Conservation (phyloP, 2,797 vertebrate species). For the Yasuhikotakia modesta region DNA sequence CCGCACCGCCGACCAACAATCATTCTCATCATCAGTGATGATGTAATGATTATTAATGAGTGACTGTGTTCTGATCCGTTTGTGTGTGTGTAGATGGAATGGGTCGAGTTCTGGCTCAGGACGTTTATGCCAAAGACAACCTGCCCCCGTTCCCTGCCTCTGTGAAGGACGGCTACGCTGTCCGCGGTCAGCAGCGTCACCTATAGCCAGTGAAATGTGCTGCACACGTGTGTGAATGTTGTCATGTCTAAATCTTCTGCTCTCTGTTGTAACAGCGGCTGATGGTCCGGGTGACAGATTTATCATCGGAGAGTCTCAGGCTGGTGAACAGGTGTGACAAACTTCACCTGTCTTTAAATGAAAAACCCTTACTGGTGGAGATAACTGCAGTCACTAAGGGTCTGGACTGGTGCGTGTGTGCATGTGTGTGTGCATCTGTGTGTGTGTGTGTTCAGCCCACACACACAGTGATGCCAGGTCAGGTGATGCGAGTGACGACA, state of each 20-base stretch:
- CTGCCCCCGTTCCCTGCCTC: slow-evolving; percentile 97
- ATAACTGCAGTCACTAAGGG: too few species aligned
- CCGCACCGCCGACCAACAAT: too few species aligned
- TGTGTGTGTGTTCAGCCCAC: slow-evolving; percentile 81
- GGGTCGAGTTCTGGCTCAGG: slow-evolving; percentile 97
- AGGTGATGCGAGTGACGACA: slow-evolving; percentile 98
- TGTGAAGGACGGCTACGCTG: slow-evolving; percentile 97
- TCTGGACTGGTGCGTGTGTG: too few species aligned
- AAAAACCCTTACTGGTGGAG: too few species aligned
- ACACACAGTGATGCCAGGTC: slow-evolving; percentile 98
- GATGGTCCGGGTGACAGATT: slow-evolving; percentile 97
- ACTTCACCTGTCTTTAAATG: background rate
- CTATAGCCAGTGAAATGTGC: too few species aligned
- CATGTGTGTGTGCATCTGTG: slow-evolving; percentile 20
- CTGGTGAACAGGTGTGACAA: slow-evolving; percentile 91
- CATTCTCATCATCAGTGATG: too few species aligned
- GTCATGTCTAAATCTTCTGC: too few species aligned
- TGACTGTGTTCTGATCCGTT: too few species aligned
- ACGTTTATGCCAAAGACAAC: slow-evolving; percentile 99
- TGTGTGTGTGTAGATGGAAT: slow-evolving; percentile 84
- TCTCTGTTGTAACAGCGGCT: slow-evolving; percentile 73
- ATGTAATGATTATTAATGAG: too few species aligned
- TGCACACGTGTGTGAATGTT: too few species aligned
- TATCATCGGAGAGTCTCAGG: slow-evolving; percentile 98
- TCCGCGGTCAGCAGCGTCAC: slow-evolving; percentile 84